Evolutionary conservation across 1,140 invertebrate genomes (phyloP), one percentile per base, ranked within the genome.

Genomic region (Carposina sasakii): DNA sequence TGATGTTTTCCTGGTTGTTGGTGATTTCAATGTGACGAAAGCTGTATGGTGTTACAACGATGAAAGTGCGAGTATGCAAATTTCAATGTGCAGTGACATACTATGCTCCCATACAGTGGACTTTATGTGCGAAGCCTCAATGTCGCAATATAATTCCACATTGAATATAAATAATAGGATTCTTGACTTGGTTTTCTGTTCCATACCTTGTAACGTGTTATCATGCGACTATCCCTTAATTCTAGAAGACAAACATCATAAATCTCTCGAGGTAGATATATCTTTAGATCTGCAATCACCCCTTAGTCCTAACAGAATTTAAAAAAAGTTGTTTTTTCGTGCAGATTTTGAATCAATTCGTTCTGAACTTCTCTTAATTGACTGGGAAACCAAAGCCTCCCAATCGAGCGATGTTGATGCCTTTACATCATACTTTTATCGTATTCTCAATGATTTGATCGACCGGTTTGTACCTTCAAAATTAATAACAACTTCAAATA

Each of bases 1-100:
- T 34, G 48, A 49, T 42, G 19, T 42, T 23, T 49, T 41, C 24
- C 16, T 41, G 4, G 13, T 41, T 5, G 22, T 41, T 12, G 39
- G 39, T 23, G 39, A 41, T 42, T 42, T 49, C 34, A 49, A 49
- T 42, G 39, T 49, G 2, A 31, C 48, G 12, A 21, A 49, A 1
- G 48, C 37, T 3, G n/a, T 23, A n/a, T 49, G 48, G 48, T 22
- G 33, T n/a, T 22, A 24, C 16, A 30, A 49, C 26, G 48, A 23
- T 4, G 37, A 42, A 8, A 15, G 9, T 12, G 5, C n/a, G 10
- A 15, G 15, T 19, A 42, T 49, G 39, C 22, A n/a, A 22, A 13
- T 33, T 5, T 12, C 24, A 16, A 24, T 13, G 1, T 43, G 24
- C 37, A 43, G 16, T 28, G 48, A 50, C 15, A 2, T 6, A 8